Evolutionary conservation across 2,888 invertebrate species (phyloP), one percentile per base, ranked within the genome.

Genomic region (Alviniconcha strummeri): DNA sequence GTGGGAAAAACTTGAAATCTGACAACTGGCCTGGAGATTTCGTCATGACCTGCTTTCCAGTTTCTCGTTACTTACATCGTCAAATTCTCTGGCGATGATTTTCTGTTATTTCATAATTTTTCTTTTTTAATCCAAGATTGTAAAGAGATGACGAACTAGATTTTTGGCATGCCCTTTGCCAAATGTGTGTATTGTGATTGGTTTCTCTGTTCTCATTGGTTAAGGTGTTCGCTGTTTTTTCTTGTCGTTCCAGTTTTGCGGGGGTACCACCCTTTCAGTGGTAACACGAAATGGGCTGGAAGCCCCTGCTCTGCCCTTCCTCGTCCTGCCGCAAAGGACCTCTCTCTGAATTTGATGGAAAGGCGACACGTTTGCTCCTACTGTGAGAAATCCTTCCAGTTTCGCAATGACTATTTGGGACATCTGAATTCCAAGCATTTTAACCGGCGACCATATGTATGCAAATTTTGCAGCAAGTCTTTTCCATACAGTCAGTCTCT

Each of bases 401-500:
- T 81, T 75, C 75, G 81, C 5, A 81, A 81, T 75, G 80, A 80
- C 54, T 80, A 8, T 19, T 19, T 80, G 52, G 80, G 80, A n/a
- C 80, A 80, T 56, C 19, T 80, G 69, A 80, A 80, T 69, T 80
- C 80, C 4, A 80, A 80, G 17, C 80, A 80, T 52, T 80, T 80
- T 52, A 80, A 80, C 19, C 81, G 19, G 15, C 75, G 77, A 11
- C 82, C 82, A 57, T 82, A 82, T 67, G 67, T 67, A 7, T 82
- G 82, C 52, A 77, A 69, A 56, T 69, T 77, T n/a, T 82, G 82
- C 36, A 11, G 54, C 19, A 76, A 69, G 55, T 82, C 82, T 17
- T 82, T 82, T 19, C 82, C 82, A n/a, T 82, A 82, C 54, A 69
- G 67, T 54, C 82, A 82, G 57, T 76, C 76, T 64, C 77, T 82